These are phyloP conservation scores for Papilio helenus DNA, from an alignment of 1,140 invertebrate genomes.

Conservation along the genomic window DNA sequence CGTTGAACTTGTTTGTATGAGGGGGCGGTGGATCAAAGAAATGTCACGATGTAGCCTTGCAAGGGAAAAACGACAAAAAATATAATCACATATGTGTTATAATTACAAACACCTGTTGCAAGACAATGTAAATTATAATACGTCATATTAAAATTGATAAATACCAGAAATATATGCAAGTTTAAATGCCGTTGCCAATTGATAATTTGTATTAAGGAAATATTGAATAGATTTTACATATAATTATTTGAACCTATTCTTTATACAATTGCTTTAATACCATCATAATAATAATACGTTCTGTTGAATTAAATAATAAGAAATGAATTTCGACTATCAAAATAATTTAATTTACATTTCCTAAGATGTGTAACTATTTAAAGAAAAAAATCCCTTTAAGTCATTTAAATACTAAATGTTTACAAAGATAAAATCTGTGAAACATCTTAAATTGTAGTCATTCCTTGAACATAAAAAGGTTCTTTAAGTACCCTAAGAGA, in stretches of 20 bases:
- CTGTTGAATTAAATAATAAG: neutral
- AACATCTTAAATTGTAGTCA: slow-evolving; percentile 12
- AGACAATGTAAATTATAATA: neutral
- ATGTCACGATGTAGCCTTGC: slow-evolving; percentile 21
- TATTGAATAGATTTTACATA: neutral
- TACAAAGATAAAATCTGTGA: neutral
- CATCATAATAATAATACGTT: too few relatives aligned
- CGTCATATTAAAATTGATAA: neutral
- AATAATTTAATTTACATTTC: neutral
- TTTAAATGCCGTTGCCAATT: neutral
- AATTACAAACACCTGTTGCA: neutral
- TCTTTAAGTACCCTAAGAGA: slow-evolving; percentile 22
- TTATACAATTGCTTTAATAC: neutral
- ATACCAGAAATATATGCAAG: neutral
- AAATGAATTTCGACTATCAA: neutral
- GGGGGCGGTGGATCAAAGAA: slow-evolving; percentile 29
- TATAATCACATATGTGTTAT: slow-evolving; percentile 10
- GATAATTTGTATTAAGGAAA: neutral
- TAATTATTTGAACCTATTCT: neutral
- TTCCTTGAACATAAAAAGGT: neutral
- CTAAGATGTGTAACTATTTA: neutral
- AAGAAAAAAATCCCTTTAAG: neutral
- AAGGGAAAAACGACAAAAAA: neutral
- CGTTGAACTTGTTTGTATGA: slow-evolving; percentile 24
- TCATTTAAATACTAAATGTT: neutral